Percentiles rank a stretch among this genome's conserved stretches.
Conservation (phyloP, 1,140 invertebrate species). For the Macrostomum lignano region DNA sequence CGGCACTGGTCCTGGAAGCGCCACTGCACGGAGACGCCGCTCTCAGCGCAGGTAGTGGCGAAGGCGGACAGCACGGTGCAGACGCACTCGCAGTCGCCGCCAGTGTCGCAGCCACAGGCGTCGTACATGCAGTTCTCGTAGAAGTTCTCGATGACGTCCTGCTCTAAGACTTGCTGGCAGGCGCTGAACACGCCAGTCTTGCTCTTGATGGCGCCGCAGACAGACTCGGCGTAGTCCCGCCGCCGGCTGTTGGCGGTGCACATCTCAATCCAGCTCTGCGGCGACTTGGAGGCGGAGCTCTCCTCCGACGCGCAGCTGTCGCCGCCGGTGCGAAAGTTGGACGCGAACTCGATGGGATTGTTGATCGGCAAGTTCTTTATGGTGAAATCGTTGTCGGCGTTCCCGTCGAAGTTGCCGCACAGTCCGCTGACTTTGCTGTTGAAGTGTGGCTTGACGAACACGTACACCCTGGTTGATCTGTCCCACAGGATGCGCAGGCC, state of each 20-base stretch:
- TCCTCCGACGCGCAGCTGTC: too few species aligned
- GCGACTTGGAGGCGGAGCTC: too few species aligned
- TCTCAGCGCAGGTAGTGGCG: slow-evolving; percentile 42
- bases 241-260: not conserved
- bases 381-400: too few species aligned
- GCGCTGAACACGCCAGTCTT: not conserved
- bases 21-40: slow-evolving; percentile 40
- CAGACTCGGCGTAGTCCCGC: not conserved
- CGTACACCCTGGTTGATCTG: slow-evolving; percentile 37
- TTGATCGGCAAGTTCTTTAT: too few species aligned
- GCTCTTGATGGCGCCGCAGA: not conserved
- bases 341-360: too few species aligned
- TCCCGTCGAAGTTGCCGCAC: slow-evolving; percentile 61
- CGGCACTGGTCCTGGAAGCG: slow-evolving; percentile 47
- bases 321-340: too few species aligned
- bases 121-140: slow-evolving; percentile 3
- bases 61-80: slow-evolving; percentile 59
- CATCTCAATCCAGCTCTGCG: too few species aligned
- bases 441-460: slow-evolving; percentile 44
- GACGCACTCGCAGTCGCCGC: slow-evolving; percentile 58
- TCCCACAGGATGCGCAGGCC: slow-evolving; percentile 3
- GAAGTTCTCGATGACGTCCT: slow-evolving; percentile 4
- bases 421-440: slow-evolving; percentile 38
- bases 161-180: not conserved
- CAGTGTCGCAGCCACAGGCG: slow-evolving; percentile 49